Base-by-base conservation (phyloP, 2,113 vertebrate genomes). In the Xiphias gladius region DNA sequence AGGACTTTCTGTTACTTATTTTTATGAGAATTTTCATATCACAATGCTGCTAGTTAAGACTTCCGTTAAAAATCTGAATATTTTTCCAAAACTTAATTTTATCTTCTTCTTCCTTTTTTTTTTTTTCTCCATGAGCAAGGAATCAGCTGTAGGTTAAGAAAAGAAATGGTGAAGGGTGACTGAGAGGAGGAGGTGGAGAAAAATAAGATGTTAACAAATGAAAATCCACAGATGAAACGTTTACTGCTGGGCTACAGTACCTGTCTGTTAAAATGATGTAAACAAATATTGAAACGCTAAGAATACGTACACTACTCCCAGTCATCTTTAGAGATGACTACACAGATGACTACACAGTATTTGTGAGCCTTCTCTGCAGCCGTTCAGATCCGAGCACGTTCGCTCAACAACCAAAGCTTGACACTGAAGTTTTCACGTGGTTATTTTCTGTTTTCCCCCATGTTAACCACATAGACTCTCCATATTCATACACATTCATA, bases 391-490 rank as follows among this genome's bases (percentile, higher is more conserved):
- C 43, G 35, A 24, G 66, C 52, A 24, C 50, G 63, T 24, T 4
- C 2, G 43, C 52, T 22, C 55, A 64, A 46, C 50, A 79, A 77
- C 55, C 30, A 17, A 6, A 75, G 72, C 76, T 76, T 46, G 13
- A 13, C 37, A 20, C 12, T 65, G 20, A 64, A 52, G 62, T 65
- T 30, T 79, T 66, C 13, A 62, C 64, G 58, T 46, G 73, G 11
- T 63, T 80, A 55, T 86, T 86, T 82, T 84, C 22, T 58, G 30
- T 70, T 86, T 87, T 61, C 52, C 35, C 82, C 66, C 68, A n/a
- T 76, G 78, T 79, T 72, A 88, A 84, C 74, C 73, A 48, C 43
- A 55, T 48, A 57, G 46, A 37, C 67, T 86, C 59, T 72, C 35
- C 20, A n/a, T 46, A 66, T 67, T 58, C 61, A 69, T 65, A 55